A percentile compares a stretch with the other conserved stretches of the same genome.
phyloP scores from a whole-genome alignment of 2,888 invertebrate genomes.

The Hydrotaea diabolus region DNA sequence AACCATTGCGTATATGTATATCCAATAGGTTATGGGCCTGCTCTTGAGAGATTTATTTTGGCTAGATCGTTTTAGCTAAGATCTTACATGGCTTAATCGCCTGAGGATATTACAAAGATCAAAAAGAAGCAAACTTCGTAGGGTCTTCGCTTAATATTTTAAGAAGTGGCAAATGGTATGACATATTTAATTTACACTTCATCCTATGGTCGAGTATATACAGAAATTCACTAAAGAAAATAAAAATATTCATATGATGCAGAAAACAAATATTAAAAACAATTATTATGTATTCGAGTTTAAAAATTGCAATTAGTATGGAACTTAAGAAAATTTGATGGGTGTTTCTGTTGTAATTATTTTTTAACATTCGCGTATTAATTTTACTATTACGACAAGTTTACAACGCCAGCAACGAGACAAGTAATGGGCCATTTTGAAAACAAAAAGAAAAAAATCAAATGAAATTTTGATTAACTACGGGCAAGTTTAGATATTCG shows the following conservation, averaged over 20 bases:
- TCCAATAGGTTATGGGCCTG: too few species aligned
- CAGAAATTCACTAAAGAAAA: conserved; percentile 1
- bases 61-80: too few species aligned
- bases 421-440: conserved; percentile 30
- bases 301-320: not conserved
- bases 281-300: not conserved
- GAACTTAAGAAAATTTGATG: not conserved
- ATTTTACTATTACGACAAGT: not conserved
- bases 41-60: too few species aligned
- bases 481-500: conserved; percentile 23
- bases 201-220: too few species aligned
- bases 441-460: not conserved
- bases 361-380: not conserved
- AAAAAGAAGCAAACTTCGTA: too few species aligned
- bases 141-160: too few species aligned
- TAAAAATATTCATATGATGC: conserved; percentile 3
- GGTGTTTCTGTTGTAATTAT: not conserved
- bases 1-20: too few species aligned
- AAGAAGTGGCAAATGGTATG: too few species aligned
- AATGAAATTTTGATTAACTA: conserved; percentile 54
- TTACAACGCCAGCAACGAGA: conserved; percentile 11
- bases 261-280: not conserved
- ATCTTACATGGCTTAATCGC: too few species aligned
- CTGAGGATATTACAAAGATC: too few species aligned
- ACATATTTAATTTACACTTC: too few species aligned